Conservation (phyloP, 2,113 vertebrate species). For the Pseudonaja textilis region DNA sequence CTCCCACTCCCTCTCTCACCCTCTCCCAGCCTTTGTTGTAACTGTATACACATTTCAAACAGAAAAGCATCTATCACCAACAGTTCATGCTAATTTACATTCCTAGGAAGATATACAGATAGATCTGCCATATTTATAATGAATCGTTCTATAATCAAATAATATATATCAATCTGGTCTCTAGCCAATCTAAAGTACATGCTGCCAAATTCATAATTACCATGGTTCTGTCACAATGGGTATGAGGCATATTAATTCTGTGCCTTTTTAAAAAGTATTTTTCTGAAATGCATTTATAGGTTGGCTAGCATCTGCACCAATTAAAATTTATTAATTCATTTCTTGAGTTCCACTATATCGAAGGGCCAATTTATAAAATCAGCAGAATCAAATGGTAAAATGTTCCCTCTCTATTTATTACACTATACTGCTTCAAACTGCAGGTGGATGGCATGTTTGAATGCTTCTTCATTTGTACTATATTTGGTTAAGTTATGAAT, state of each 20-base stretch:
- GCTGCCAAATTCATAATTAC: conserved; percentile 50
- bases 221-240: conserved; percentile 42
- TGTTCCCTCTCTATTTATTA: not conserved
- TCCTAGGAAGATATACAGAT: conserved; percentile 46
- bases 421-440: not conserved
- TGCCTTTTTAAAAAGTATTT: conserved; percentile 20
- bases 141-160: conserved; percentile 59
- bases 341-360: conserved; percentile 30
- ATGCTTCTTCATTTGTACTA: not conserved
- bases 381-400: not conserved
- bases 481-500: not conserved
- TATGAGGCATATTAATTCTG: conserved; percentile 52
- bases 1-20: too few relatives aligned
- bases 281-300: conserved; percentile 38
- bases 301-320: conserved; percentile 29
- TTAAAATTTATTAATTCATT: conserved; percentile 42
- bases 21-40: conserved; percentile 21
- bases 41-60: conserved; percentile 42
- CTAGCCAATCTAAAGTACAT: conserved; percentile 44
- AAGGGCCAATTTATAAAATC: conserved; percentile 1
- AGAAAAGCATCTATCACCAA: conserved; percentile 47
- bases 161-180: conserved; percentile 47
- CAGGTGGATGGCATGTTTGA: not conserved
- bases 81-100: conserved; percentile 59
- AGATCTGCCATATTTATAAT: conserved; percentile 56